These are phyloP conservation scores for Epinephelus cyanopodus DNA, from an alignment of 2,113 vertebrate genomes.

Conservation along the genomic window DNA sequence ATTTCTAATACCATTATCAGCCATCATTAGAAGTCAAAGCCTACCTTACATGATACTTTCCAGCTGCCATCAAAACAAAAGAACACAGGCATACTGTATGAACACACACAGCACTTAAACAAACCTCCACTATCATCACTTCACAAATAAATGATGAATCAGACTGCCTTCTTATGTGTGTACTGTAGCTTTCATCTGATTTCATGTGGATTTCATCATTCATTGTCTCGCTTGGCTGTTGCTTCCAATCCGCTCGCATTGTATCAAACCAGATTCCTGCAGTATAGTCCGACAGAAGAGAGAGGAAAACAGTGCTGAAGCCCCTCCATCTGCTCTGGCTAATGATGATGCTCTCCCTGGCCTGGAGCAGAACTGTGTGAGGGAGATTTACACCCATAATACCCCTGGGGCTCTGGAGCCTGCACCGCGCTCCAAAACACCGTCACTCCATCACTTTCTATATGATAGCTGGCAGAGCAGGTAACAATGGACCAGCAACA, in stretches of 20 bases:
- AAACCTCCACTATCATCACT: constrained; percentile 57
- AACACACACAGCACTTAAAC: constrained; percentile 33
- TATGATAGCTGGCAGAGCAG: constrained; percentile 78
- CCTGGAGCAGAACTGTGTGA: constrained; percentile 79
- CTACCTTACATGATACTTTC: background rate
- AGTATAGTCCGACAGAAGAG: constrained; percentile 61
- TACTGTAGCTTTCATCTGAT: constrained; percentile 75
- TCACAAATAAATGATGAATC: constrained; percentile 77
- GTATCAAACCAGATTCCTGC: constrained; percentile 76
- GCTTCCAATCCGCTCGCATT: constrained; percentile 49
- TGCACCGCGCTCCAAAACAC: constrained; percentile 63
- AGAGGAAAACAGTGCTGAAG: constrained; percentile 60
- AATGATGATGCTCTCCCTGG: constrained; percentile 80
- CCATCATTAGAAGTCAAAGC: background rate
- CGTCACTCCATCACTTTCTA: constrained; percentile 80
- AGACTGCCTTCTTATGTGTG: constrained; percentile 39
- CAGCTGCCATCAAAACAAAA: constrained; percentile 44
- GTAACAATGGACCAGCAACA: constrained; percentile 79
- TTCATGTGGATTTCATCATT: constrained; percentile 83
- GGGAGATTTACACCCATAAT: constrained; percentile 82
- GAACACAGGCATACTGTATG: constrained; percentile 20
- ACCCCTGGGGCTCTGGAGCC: constrained; percentile 69
- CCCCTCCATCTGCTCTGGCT: constrained; percentile 77
- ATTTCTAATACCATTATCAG: background rate
- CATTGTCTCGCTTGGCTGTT: constrained; percentile 65